Conservation (phyloP, 1,140 invertebrate genomes). For the Panagrolaimus sp. region DNA sequence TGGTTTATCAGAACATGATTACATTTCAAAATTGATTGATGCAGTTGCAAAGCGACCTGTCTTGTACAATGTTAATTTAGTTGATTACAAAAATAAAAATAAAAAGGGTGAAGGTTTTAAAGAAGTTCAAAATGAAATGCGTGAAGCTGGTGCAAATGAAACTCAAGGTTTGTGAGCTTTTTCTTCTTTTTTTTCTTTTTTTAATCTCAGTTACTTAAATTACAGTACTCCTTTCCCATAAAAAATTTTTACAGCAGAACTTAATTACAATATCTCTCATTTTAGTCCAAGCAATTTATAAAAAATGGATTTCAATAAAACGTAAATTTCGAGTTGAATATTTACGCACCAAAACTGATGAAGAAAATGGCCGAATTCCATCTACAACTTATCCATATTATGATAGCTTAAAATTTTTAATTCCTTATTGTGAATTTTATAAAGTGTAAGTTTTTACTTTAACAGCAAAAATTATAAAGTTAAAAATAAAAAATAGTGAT, state of each 20-base stretch:
- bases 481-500: constrained; percentile 10
- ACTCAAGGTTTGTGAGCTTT: constrained; percentile 26
- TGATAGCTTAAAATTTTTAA: constrained; percentile 28
- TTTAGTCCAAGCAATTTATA: constrained; percentile 39
- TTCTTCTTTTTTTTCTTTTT: neutral
- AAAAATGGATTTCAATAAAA: constrained; percentile 40
- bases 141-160: constrained; percentile 34
- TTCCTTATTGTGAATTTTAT: constrained; percentile 36
- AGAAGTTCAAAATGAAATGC: constrained; percentile 37
- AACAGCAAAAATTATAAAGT: constrained; percentile 21
- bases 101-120: constrained; percentile 39
- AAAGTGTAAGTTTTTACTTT: constrained; percentile 30
- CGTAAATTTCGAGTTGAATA: constrained; percentile 37
- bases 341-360: constrained; percentile 31
- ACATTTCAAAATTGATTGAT: constrained; percentile 23
- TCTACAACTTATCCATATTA: constrained; percentile 28
- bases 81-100: constrained; percentile 41
- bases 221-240: too few relatives aligned
- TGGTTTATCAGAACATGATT: constrained; percentile 27
- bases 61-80: constrained; percentile 28
- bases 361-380: constrained; percentile 18
- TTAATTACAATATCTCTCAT: too few relatives aligned
- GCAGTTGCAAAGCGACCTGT: constrained; percentile 32
- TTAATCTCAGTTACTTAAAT: too few relatives aligned
- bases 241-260: too few relatives aligned